Percentiles rank a stretch among this genome's conserved stretches.
These are phyloP conservation scores for Dryobotodes eremita DNA, from an alignment of 2,888 invertebrate species.

Conservation along the genomic window DNA sequence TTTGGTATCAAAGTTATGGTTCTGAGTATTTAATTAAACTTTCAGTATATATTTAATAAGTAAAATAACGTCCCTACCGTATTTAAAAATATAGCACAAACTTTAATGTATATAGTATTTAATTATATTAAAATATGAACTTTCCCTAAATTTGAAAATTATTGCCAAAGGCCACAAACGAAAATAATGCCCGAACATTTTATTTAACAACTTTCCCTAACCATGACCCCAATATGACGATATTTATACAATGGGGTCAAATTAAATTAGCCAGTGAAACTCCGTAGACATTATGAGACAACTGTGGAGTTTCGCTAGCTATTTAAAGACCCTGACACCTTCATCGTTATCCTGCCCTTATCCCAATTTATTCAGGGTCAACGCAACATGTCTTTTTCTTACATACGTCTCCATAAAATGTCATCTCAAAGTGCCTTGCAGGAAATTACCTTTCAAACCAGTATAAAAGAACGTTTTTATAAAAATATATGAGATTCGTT, in stretches of 20 bases:
- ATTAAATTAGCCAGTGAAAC: neutral
- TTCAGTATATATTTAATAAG: neutral
- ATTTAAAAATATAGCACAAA: neutral
- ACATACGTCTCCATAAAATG: too few relatives aligned
- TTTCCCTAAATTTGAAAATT: neutral
- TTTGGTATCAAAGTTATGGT: neutral
- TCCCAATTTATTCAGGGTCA: too few relatives aligned
- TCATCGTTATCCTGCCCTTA: too few relatives aligned
- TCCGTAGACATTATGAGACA: neutral
- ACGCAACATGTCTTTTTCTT: too few relatives aligned
- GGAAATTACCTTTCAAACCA: neutral
- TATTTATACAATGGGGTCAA: neutral
- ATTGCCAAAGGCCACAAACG: neutral
- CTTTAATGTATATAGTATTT: neutral
- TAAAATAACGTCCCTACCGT: too few relatives aligned
- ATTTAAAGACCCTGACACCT: too few relatives aligned
- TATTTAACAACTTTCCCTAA: neutral
- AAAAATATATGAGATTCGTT: conserved; percentile 17
- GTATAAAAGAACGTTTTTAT: conserved; percentile 16
- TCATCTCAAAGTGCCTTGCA: too few relatives aligned
- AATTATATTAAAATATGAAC: neutral
- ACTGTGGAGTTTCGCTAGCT: neutral
- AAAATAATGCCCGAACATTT: neutral
- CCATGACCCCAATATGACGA: neutral
- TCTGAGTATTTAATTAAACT: neutral